Evolutionary conservation across 2,888 invertebrate species (phyloP).

Genomic region (Idaea dimidiata): DNA sequence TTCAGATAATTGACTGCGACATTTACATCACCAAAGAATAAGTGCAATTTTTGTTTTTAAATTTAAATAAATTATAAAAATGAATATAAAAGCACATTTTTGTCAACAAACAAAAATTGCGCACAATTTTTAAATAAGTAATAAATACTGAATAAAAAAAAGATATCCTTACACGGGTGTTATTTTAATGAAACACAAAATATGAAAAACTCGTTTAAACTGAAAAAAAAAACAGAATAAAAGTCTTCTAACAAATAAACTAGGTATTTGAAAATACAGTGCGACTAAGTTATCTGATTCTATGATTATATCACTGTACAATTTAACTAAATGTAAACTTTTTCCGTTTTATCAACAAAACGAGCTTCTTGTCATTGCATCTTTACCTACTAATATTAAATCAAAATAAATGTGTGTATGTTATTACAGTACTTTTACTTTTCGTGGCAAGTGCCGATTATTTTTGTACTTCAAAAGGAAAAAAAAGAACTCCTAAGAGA

Average conservation of each 20-base stretch:
- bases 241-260: neutral
- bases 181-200: neutral
- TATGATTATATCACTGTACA: neutral
- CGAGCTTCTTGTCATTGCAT: neutral
- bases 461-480: no score
- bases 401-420: no score
- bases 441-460: no score
- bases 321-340: neutral
- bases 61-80: neutral
- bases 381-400: no score
- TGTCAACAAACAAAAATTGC: slow-evolving; percentile 21
- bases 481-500: no score
- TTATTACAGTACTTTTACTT: no score
- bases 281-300: neutral
- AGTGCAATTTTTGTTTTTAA: slow-evolving; percentile 9
- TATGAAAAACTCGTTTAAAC: neutral
- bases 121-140: slow-evolving; percentile 21
- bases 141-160: neutral
- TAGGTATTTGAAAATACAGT: neutral
- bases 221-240: no score
- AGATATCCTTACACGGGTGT: neutral
- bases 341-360: neutral
- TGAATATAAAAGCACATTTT: slow-evolving; percentile 9
- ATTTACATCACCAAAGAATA: slow-evolving; percentile 10
- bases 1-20: neutral